Evolutionary conservation across 2,797 vertebrate species (phyloP).

Genomic region (Lepus oiostolus): DNA sequence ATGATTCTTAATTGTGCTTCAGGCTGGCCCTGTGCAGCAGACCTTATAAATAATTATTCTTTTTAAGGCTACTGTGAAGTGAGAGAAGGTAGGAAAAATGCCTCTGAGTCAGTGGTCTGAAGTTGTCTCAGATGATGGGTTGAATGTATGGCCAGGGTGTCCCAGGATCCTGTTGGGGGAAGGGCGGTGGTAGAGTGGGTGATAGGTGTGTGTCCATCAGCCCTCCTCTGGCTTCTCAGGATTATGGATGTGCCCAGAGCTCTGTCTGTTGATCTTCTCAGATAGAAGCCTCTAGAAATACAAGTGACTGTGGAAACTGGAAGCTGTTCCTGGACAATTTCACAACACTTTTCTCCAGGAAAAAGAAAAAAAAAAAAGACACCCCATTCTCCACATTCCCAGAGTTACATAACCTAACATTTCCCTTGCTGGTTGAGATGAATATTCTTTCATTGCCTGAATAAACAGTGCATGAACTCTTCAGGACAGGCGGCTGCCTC

Average conservation of each 20-base stretch:
- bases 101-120: not conserved
- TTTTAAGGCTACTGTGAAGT: not conserved
- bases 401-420: conserved; percentile 67
- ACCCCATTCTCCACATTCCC: conserved; percentile 27
- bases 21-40: not conserved
- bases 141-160: not conserved
- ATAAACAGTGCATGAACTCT: conserved; percentile 49
- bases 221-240: not conserved
- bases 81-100: not conserved
- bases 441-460: conserved; percentile 52
- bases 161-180: not conserved
- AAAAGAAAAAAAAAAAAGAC: conserved; percentile 19
- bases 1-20: not conserved
- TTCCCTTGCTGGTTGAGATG: conserved; percentile 60
- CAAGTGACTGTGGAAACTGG: conserved; percentile 45
- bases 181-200: fast-evolving
- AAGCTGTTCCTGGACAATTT: conserved; percentile 65
- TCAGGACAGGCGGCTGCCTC: not conserved
- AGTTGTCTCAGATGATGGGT: not conserved
- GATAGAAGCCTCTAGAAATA: conserved; percentile 28
- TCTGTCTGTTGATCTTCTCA: conserved; percentile 28
- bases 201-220: not conserved
- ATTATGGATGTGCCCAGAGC: not conserved
- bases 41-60: not conserved
- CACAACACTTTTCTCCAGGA: conserved; percentile 74